Evolutionary conservation across 2,888 invertebrate genomes (phyloP), one percentile per base, ranked within the genome.

Genomic region (Sinohyriopsis cumingii): DNA sequence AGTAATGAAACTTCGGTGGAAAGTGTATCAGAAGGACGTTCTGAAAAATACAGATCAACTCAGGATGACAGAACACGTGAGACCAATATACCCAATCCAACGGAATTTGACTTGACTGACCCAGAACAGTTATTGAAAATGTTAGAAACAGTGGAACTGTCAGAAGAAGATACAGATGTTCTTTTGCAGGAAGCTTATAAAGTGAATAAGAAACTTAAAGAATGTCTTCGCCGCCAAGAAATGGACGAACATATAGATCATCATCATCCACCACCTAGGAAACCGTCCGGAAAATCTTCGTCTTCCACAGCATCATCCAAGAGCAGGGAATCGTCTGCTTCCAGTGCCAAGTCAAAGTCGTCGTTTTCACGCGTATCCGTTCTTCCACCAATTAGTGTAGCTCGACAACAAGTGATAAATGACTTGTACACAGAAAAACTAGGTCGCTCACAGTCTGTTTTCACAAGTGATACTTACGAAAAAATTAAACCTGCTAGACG

Each of bases 81-180:
- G 25, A 59, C 53, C n/a, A 22, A 59, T 20, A 66, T 45, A n/a
- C 24, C 66, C 24, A 54, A 5, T 45, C 4, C n/a, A 25, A 22
- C 24, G 20, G 20, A 75, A 33, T 63, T 82, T 63, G 75, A 82
- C 66, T 65, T 84, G 25, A 67, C 79, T 24, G 71, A 84, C 59
- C 81, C 83, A 20, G 82, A 83, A 12, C 77, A 77, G 62, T 72
- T 85, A 20, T 68, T 82, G 20, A 63, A 77, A n/a, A 77, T 84
- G 77, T 67, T 85, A 25, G 81, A 83, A 67, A 76, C 69, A 53
- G 80, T 83, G 24, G 81, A 84, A 53, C 75, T 85, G 33, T 76
- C 82, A 20, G 85, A 85, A 63, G 83, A 83, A 67, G 85, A 85
- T 63, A 83, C 85, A n/a, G 85, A 85, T 33, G 75, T 77, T 33